Base-by-base conservation (phyloP, 1,140 invertebrate genomes). In the Protaetia brevitarsis region DNA sequence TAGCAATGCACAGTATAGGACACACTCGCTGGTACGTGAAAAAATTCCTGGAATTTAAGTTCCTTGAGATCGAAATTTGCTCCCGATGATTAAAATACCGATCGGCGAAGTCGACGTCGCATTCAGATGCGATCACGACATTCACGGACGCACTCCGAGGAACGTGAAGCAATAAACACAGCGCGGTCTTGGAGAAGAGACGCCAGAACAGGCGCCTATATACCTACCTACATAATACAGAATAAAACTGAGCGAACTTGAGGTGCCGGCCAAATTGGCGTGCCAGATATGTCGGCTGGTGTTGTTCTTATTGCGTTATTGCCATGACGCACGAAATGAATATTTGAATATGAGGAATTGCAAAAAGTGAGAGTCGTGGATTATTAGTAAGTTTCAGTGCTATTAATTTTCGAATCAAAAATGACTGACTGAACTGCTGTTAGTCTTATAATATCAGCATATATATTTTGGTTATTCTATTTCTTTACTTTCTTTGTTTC, bases 251-350 rank as follows among this genome's bases (percentile, higher is more conserved):
- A 51, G 4, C 41, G 13, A 23, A 7, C n/a, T 51, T 51, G 41
- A 51, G 16, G 41, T 51, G 19, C 41, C 26, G 16, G 41, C 41
- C 41, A 51, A 51, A 51, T 51, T 51, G 16, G 41, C 16, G 41
- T 51, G n/a, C 41, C 41, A 51, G 41, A 51, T 51, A 51, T 51
- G 41, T 51, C 41, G 41, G 41, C 26, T 51, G 26, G 21, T 51
- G 41, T 51, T 51, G 41, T 51, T 51, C 34, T 51, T 51, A 19
- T 51, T 51, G 19, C 41, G 26, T 51, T 51, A 51, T 51, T 51
- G 19, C 2, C 19, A 10, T 51, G 19, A 5, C 41, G 41, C 41
- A 51, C 16, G 19, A 51, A 51, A 51, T 51, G 26, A 51, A 51
- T 19, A 51, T 51, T 21, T 23, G 16, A 21, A 23, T 51, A 51